These are phyloP conservation scores for Sinonovacula constricta DNA, from an alignment of 1,140 invertebrate species.

Conservation along the genomic window DNA sequence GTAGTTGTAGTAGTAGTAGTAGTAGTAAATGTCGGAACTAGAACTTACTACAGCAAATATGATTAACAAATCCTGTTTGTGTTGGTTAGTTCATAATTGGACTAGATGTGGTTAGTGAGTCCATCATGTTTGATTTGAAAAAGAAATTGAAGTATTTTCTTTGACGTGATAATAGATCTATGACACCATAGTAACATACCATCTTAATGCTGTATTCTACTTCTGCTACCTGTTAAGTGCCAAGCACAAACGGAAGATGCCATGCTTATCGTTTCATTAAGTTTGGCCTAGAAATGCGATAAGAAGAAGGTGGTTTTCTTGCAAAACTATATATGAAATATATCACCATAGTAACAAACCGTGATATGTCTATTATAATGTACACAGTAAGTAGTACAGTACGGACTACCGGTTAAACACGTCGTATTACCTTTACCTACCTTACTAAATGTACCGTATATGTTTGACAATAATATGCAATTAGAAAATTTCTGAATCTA, in stretches of 20 bases:
- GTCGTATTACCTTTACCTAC: no score
- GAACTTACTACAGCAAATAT: no score
- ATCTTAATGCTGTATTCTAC: not conserved
- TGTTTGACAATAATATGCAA: no score
- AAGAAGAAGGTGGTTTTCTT: constrained; percentile 1
- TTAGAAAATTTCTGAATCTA: no score
- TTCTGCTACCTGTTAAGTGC: constrained; percentile 20
- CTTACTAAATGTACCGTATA: no score
- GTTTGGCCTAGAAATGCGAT: constrained; percentile 5
- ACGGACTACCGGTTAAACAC: no score
- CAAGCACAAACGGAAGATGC: constrained; percentile 33
- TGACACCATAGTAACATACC: not conserved
- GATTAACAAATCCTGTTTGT: not conserved
- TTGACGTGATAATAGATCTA: not conserved
- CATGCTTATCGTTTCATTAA: constrained; percentile 12
- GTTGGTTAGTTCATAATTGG: not conserved
- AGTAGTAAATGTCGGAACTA: no score
- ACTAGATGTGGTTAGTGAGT: not conserved
- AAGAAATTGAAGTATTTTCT: not conserved
- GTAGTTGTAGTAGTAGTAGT: no score
- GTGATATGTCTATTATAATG: constrained; percentile 10
- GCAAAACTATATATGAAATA: constrained; percentile 10
- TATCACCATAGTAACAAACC: not conserved
- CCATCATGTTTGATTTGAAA: not conserved
- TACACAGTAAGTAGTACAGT: not conserved